Conservation (phyloP, 2,888 invertebrate species). For the Acanthosepion pharaonis region DNA sequence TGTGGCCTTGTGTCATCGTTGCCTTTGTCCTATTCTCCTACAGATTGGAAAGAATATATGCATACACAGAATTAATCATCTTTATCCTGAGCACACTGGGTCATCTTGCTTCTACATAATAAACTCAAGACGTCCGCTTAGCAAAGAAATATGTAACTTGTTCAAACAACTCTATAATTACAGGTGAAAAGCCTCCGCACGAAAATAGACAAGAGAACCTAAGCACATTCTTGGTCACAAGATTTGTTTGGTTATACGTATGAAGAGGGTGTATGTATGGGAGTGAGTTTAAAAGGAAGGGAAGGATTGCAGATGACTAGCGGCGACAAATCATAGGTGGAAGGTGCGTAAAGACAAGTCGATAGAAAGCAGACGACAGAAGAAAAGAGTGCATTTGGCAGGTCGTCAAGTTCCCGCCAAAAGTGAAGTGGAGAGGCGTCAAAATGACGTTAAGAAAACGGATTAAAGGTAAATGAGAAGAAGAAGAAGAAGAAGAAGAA, state of each 20-base stretch:
- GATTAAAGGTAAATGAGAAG: background rate
- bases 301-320: background rate
- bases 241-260: background rate
- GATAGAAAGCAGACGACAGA: slow-evolving; percentile 1
- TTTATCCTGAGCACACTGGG: background rate
- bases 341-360: background rate
- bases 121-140: background rate
- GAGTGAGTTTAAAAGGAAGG: background rate
- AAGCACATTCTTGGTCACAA: background rate
- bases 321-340: background rate
- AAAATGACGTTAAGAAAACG: background rate
- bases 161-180: background rate
- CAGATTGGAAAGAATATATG: background rate
- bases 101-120: background rate
- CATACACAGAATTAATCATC: background rate
- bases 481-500: slow-evolving; percentile 1
- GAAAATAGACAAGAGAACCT: background rate
- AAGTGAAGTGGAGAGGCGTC: background rate
- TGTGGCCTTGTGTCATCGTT: background rate
- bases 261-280: background rate
- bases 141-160: background rate
- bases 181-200: background rate
- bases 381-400: background rate
- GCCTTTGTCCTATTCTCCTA: background rate
- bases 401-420: slow-evolving; percentile 16